A percentile compares a stretch with the other conserved stretches of the same genome.
Conservation (phyloP, 2,888 invertebrate species). For the Clistopyga incitator region DNA sequence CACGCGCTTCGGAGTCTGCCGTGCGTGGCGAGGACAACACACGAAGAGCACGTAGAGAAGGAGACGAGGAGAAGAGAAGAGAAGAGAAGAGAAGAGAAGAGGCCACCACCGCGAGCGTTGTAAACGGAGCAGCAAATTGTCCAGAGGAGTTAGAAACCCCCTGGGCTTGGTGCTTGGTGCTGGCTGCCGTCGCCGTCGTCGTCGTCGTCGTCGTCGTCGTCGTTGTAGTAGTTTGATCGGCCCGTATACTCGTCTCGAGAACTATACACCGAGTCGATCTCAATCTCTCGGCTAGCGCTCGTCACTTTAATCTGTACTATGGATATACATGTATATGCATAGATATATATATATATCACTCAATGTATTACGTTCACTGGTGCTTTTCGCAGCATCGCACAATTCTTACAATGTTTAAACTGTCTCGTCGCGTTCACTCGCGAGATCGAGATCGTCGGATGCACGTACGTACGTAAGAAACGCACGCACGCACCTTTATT, state of each 20-base stretch:
- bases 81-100: conserved; percentile 33
- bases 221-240: neutral
- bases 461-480: conserved; percentile 69
- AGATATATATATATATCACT: no score
- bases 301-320: conserved; percentile 1
- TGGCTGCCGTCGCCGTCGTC: neutral
- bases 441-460: conserved; percentile 55
- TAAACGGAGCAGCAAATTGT: conserved; percentile 55
- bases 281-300: conserved; percentile 4
- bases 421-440: conserved; percentile 49
- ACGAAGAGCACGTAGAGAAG: conserved; percentile 48
- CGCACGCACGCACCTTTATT: conserved; percentile 74
- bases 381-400: neutral
- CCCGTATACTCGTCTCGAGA: neutral
- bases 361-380: neutral
- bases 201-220: conserved; percentile 8
- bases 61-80: conserved; percentile 42
- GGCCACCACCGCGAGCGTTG: conserved; percentile 40
- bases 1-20: conserved; percentile 71
- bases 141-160: neutral
- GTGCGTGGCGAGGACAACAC: conserved; percentile 68
- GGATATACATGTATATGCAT: no score
- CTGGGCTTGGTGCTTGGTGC: neutral
- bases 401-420: neutral
- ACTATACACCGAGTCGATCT: neutral